Percentiles rank a stretch among this genome's conserved stretches.
Conservation (phyloP, 1,140 invertebrate species). For the Heliconius congener region DNA sequence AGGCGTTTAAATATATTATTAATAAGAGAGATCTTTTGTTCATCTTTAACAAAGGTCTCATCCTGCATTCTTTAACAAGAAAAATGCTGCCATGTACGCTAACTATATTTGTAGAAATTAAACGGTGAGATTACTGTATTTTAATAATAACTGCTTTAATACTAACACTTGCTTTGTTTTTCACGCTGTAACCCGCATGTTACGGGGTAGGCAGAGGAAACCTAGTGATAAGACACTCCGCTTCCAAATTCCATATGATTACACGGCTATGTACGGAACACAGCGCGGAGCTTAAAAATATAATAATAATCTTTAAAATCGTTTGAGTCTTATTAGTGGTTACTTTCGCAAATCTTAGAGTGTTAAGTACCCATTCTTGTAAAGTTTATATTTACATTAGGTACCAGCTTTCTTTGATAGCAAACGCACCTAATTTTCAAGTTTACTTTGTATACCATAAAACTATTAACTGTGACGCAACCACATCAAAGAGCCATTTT, state of each 20-base stretch:
- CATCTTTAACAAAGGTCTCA: constrained; percentile 8
- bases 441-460: not conserved
- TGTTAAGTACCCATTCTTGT: not conserved
- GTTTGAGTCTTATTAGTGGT: not conserved
- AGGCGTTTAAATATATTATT: constrained; percentile 4
- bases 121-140: not conserved
- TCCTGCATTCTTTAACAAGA: not conserved
- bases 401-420: not conserved
- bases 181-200: too few relatives aligned
- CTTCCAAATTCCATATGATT: too few relatives aligned
- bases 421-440: not conserved
- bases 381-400: not conserved
- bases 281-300: too few relatives aligned
- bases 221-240: too few relatives aligned
- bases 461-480: not conserved
- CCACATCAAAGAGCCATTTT: not conserved
- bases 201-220: too few relatives aligned
- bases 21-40: constrained; percentile 14
- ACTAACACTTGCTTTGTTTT: too few relatives aligned
- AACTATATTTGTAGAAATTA: not conserved
- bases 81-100: not conserved
- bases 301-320: too few relatives aligned
- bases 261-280: too few relatives aligned
- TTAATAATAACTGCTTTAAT: too few relatives aligned
- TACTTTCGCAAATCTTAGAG: not conserved